Evolutionary conservation across 1,140 invertebrate species (phyloP).

Genomic region (Neodiprion pinetum): DNA sequence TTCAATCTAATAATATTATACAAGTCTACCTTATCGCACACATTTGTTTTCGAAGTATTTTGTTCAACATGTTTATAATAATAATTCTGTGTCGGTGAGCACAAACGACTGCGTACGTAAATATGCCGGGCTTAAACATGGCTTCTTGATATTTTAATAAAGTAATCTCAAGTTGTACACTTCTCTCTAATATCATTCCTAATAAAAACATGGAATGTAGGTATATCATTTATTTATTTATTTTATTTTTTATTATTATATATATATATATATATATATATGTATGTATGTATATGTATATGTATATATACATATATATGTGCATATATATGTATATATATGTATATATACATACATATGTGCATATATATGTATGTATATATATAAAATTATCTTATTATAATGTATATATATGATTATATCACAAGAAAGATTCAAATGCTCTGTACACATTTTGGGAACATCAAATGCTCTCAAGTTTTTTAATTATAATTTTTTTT

Average conservation of each 20-base stretch:
- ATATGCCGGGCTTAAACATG: neutral
- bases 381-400: conserved; percentile 23
- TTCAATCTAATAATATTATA: neutral
- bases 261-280: conserved; percentile 19
- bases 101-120: neutral
- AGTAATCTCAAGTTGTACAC: conserved; percentile 4
- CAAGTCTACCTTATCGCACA: neutral
- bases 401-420: conserved; percentile 58
- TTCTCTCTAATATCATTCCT: conserved; percentile 28
- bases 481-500: conserved; percentile 38
- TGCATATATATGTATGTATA: conserved; percentile 56
- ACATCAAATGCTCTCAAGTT: conserved; percentile 53
- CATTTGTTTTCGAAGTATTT: neutral
- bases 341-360: conserved; percentile 51
- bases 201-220: conserved; percentile 59
- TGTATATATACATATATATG: conserved; percentile 51
- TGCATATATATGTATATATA: conserved; percentile 57
- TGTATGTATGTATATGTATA: conserved; percentile 54
- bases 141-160: neutral
- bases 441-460: conserved; percentile 58
- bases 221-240: conserved; percentile 40
- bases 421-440: conserved; percentile 64
- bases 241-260: conserved; percentile 27
- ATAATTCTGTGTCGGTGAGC: neutral
- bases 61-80: neutral